Percentiles rank a stretch among this genome's conserved stretches.
phyloP scores from a whole-genome alignment of 2,888 invertebrate species.

The Vanessa cardui region DNA sequence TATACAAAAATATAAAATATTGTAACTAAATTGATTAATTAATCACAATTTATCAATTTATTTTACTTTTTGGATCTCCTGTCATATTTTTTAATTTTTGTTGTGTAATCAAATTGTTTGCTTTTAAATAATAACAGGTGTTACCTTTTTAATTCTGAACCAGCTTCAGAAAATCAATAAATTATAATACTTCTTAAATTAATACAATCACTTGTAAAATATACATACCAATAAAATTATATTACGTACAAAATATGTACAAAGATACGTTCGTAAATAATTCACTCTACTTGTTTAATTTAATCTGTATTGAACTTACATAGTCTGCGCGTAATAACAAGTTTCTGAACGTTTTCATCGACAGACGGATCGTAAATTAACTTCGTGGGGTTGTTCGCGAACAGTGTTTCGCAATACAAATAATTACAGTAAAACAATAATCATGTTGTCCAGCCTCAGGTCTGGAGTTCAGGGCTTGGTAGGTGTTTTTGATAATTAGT shows the following conservation, averaged over 20 bases:
- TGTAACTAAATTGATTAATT: too few species aligned
- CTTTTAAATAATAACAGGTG: conserved; percentile 3
- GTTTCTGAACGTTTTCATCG: conserved; percentile 15
- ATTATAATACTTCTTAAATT: too few species aligned
- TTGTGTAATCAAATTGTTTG: not conserved
- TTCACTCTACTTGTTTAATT: not conserved
- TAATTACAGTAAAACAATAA: conserved; percentile 46
- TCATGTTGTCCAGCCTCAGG: conserved; percentile 75
- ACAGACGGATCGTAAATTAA: conserved; percentile 37
- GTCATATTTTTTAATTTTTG: not conserved
- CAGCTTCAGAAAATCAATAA: too few species aligned
- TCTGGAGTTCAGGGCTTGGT: conserved; percentile 73
- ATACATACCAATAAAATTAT: too few species aligned
- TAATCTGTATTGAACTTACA: not conserved
- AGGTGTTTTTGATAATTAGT: conserved; percentile 45
- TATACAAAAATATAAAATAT: too few species aligned
- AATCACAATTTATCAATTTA: too few species aligned
- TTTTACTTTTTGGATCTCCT: not conserved
- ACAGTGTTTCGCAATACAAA: conserved; percentile 71
- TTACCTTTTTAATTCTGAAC: not conserved
- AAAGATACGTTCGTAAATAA: not conserved
- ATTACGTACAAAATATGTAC: not conserved
- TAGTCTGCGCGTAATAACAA: conserved; percentile 21
- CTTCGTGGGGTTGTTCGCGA: conserved; percentile 57
- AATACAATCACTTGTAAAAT: too few species aligned